These are phyloP conservation scores for Pheosia tremula DNA, from an alignment of 2,888 invertebrate species.

Conservation along the genomic window DNA sequence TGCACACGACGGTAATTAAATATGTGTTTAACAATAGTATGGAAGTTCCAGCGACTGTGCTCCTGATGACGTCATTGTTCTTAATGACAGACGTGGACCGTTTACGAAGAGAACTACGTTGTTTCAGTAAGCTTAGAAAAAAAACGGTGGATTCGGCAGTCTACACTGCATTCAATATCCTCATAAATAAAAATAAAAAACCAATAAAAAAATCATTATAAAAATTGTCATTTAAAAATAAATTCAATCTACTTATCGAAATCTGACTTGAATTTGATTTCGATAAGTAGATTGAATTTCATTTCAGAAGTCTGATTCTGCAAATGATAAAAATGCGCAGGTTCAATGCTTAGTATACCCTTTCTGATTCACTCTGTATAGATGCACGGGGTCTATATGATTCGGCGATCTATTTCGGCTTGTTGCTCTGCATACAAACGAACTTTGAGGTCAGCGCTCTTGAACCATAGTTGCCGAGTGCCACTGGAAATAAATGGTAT, in stretches of 20 bases:
- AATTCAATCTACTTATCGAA: too few species aligned
- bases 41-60: conserved; percentile 68
- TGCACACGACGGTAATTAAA: conserved; percentile 83
- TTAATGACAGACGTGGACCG: conserved; percentile 25
- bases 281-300: too few species aligned
- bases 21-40: conserved; percentile 82
- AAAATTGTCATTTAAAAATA: too few species aligned
- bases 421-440: conserved; percentile 38
- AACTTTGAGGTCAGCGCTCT: conserved; percentile 31
- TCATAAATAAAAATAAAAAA: too few species aligned
- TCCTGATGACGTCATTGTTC: conserved; percentile 78
- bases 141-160: not conserved
- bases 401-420: conserved; percentile 35
- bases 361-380: too few species aligned
- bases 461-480: conserved; percentile 23
- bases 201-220: too few species aligned
- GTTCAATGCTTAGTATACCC: too few species aligned
- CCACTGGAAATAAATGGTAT: conserved; percentile 27
- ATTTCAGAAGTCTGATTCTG: too few species aligned
- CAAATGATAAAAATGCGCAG: too few species aligned
- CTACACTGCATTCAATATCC: too few species aligned
- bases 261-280: too few species aligned
- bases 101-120: conserved; percentile 28
- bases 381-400: conserved; percentile 8
- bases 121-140: conserved; percentile 33